Evolutionary conservation across 2,113 vertebrate species (phyloP).

Genomic region (Pseudopipra pipra): DNA sequence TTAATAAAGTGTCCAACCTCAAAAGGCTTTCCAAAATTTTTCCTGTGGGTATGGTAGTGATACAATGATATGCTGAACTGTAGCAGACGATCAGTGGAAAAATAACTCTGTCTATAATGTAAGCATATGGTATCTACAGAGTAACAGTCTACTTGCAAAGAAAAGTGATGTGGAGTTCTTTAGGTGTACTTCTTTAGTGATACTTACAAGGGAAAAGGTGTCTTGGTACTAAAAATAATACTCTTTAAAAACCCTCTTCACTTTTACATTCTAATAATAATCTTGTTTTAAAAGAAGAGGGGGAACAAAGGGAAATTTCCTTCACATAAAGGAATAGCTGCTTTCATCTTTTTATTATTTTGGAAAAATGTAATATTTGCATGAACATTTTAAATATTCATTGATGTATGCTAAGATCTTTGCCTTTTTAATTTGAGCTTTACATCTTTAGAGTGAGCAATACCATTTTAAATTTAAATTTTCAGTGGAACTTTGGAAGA

Average conservation of each 20-base stretch:
- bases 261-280: background rate
- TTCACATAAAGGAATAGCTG: constrained; percentile 52
- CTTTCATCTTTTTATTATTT: constrained; percentile 56
- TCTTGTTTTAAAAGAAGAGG: background rate
- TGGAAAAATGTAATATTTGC: constrained; percentile 55
- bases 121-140: background rate
- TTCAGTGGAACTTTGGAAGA: constrained; percentile 53
- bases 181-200: background rate
- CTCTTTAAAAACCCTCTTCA: background rate
- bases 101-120: background rate
- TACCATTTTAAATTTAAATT: constrained; percentile 20
- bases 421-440: constrained; percentile 39
- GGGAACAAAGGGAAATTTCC: background rate
- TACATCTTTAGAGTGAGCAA: constrained; percentile 56
- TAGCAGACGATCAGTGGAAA: background rate
- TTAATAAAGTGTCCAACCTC: background rate
- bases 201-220: background rate
- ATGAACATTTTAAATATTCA: constrained; percentile 57
- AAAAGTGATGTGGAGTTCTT: background rate
- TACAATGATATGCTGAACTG: background rate
- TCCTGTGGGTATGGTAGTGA: background rate
- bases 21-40: background rate
- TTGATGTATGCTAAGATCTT: background rate
- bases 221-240: background rate
- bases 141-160: background rate